Evolutionary conservation across 2,113 vertebrate species (phyloP).

Genomic region (Bostrychus sinensis): DNA sequence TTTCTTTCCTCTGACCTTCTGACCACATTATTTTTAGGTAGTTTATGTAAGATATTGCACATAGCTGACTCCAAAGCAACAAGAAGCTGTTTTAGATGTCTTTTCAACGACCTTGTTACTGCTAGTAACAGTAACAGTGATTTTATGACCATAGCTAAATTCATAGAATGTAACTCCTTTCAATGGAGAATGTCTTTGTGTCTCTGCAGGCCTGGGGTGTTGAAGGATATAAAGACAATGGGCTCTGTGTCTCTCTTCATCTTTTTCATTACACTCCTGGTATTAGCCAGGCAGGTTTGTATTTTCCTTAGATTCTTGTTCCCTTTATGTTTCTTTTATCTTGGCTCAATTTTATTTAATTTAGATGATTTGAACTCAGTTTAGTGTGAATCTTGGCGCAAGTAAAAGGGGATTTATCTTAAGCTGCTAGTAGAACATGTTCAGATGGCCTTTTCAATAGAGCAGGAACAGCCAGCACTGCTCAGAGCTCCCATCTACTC

Average conservation of each 20-base stretch:
- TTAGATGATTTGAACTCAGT: background rate
- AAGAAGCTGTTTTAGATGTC: background rate
- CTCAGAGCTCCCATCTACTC: slow-evolving; percentile 25
- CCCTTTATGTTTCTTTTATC: background rate
- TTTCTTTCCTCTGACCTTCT: background rate
- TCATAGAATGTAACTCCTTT: background rate
- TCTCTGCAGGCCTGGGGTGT: slow-evolving; percentile 87
- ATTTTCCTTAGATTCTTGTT: background rate
- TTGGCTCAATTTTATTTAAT: background rate
- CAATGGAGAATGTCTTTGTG: background rate
- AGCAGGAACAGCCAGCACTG: background rate
- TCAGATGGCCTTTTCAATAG: background rate
- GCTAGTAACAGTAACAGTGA: background rate
- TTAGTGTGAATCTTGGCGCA: background rate
- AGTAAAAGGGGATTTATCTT: slow-evolving; percentile 18
- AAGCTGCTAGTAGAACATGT: slow-evolving; percentile 1
- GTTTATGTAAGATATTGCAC: slow-evolving; percentile 1
- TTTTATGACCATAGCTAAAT: background rate
- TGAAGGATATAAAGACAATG: slow-evolving; percentile 98
- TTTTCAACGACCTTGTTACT: background rate
- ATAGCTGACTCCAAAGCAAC: background rate
- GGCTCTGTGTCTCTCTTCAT: slow-evolving; percentile 95
- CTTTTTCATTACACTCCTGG: slow-evolving; percentile 94
- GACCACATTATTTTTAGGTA: background rate
- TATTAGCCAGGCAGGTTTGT: slow-evolving; percentile 95